Evolutionary conservation across 1,140 invertebrate species (phyloP).

Genomic region (Drosophila mauritiana): DNA sequence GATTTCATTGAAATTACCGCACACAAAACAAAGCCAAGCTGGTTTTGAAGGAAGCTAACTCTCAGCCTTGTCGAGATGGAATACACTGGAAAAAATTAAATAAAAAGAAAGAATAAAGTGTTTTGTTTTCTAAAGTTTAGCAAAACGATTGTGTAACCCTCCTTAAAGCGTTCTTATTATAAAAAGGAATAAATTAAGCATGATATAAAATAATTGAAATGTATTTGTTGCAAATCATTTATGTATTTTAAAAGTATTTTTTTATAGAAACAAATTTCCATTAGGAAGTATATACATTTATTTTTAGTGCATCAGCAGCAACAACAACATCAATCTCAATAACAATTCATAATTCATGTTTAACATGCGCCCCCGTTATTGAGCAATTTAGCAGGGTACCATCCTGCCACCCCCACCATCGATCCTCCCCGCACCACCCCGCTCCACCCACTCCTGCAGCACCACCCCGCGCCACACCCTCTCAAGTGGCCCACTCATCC

Average conservation of each 20-base stretch:
- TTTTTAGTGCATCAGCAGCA: constrained; percentile 27
- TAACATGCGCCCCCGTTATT: constrained; percentile 73
- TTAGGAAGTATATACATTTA: not conserved
- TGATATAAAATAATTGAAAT: too few species aligned
- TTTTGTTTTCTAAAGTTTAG: too few species aligned
- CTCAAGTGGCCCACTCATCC: constrained; percentile 40
- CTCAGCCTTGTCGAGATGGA: constrained; percentile 25
- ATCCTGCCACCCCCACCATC: constrained; percentile 21
- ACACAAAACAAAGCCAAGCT: constrained; percentile 48
- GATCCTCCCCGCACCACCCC: constrained; percentile 8
- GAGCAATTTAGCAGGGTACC: constrained; percentile 66
- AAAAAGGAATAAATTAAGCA: too few species aligned
- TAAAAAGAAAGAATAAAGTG: not conserved
- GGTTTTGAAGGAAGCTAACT: constrained; percentile 52
- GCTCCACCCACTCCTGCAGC: not conserved
- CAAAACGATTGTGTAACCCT: too few species aligned
- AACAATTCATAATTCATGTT: constrained; percentile 85
- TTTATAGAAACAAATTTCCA: not conserved
- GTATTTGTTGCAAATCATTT: too few species aligned
- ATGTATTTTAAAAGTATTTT: too few species aligned
- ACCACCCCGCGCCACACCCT: constrained; percentile 22
- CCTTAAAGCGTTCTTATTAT: too few species aligned
- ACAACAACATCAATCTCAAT: constrained; percentile 84
- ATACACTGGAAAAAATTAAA: constrained; percentile 2
- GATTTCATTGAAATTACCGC: constrained; percentile 84